Evolutionary conservation across 2,888 invertebrate species (phyloP), one percentile per base, ranked within the genome.

Genomic region (Bombylius major): DNA sequence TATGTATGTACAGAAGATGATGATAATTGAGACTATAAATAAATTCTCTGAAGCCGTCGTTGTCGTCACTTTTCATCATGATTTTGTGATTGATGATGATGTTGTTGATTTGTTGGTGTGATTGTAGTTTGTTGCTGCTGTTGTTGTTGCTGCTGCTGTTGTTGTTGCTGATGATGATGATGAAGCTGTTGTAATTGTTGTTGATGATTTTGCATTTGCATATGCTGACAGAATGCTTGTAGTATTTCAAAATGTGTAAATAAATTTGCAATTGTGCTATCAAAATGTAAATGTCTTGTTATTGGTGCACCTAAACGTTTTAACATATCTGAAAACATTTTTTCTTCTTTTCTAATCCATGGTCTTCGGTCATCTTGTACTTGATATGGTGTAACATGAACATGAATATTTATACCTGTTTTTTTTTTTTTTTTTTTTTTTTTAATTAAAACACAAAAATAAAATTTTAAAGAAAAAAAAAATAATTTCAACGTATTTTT

Each of bases 321-420:
- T 51, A 93, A 76, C 62, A 80, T 76, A 34, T 82, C 78, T 2
- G 83, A 82, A 75, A 94, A 94, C 0, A 79, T 75, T 64, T 81
- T 82, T 70, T 93, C 89, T 73, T 94, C 92, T 61, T 83, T 81
- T 13, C 85, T 82, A 67, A 94, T 89, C 89, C 91, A 92, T 9
- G 87, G 87, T 55, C 92, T 78, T 36, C 82, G 78, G 59, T 83
- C 81, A 69, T 92, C 91, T 61, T 80, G 78, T 55, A 92, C 83
- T 75, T 94, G 93, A 75, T 93, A 93, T n/a, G 92, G 92, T 47
- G 91, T 89, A 56, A 94, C 88, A 73, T 93, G 90, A 46, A 91
- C 80, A 67, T 81, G 82, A 54, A 90, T 77, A 61, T 80, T 78
- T 65, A 89, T 82, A 53, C 80, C 87, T 87, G 61, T 23, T 23